Evolutionary conservation across 2,113 vertebrate species (phyloP), one percentile per base, ranked within the genome.

Genomic region (Heterotilapia buettikoferi): DNA sequence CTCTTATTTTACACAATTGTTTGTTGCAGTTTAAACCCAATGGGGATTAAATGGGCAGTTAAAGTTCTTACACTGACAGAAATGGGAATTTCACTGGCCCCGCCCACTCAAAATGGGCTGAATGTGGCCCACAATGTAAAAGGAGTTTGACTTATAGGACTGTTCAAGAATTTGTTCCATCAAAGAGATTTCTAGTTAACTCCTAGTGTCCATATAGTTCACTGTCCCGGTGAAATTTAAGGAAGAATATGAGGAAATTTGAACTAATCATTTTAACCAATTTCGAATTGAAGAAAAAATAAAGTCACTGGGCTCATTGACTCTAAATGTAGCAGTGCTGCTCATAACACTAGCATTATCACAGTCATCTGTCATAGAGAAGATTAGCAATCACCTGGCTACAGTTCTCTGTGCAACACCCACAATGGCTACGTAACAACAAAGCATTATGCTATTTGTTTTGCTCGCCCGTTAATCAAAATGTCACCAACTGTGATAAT

Each of bases 401-500:
- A 57, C 29, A 10, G 31, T 12, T 43, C 5, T 52, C 47, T 24
- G 80, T 33, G 78, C 33, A 59, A 50, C 9, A 9, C 80, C 40
- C 71, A 87, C 84, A 82, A 53, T 24, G 26, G 12, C 21, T n/a
- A 19, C 71, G 24, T 16, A 43, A 71, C 84, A 82, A 86, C 61
- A 63, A 5, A 33, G 18, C 79, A 82, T 84, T 53, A 43, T 8
- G 66, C 59, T 19, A 71, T 66, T 83, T 92, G 66, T 73, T 85
- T 89, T 91, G 26, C 63, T 78, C 9, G 11, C 4, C 29, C 71
- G 18, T 59, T 85, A 50, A 80, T 87, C 18, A 81, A 84, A 90
- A 85, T 89, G 83, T 80, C 84, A 87, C 86, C 83, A 61, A 16
- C 81, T 89, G 82, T 56, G 88, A 86, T 76, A 68, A 90, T 85